These are phyloP conservation scores for Cynopterus sphinx DNA, from an alignment of 2,797 vertebrate species.

Conservation along the genomic window DNA sequence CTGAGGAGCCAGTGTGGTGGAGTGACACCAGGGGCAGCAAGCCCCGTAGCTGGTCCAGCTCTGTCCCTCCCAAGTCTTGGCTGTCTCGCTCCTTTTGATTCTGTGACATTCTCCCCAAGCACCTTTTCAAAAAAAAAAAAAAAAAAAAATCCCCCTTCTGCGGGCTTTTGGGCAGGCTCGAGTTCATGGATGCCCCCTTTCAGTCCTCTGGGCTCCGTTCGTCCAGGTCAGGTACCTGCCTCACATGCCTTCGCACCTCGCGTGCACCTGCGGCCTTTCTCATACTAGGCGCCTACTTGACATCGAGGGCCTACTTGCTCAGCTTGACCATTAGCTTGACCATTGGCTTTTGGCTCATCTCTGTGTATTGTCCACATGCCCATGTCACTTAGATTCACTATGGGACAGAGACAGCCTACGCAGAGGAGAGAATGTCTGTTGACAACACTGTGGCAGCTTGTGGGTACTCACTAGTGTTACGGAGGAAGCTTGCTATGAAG, in stretches of 20 bases:
- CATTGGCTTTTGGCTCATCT: no score
- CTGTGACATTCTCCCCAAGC: no score
- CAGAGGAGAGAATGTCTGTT: neutral
- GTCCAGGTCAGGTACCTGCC: neutral
- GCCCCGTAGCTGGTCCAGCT: no score
- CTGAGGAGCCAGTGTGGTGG: fast-evolving
- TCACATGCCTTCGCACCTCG: neutral
- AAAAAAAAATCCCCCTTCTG: neutral
- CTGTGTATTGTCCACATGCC: no score
- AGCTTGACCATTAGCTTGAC: neutral
- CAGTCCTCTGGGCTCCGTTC: neutral
- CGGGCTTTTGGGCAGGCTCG: neutral
- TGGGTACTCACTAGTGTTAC: neutral
- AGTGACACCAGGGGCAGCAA: neutral
- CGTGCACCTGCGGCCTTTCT: fast-evolving
- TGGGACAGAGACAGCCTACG: neutral
- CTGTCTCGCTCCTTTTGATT: neutral
- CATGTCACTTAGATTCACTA: neutral
- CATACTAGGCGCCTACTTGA: neutral
- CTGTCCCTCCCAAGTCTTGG: neutral
- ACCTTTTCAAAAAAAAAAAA: no score
- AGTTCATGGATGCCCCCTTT: no score
- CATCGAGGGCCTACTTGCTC: neutral
- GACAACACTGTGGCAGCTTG: fast-evolving
- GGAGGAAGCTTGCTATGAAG: neutral